Conservation (phyloP, 2,797 vertebrate species). For the Taenioides sp. region DNA sequence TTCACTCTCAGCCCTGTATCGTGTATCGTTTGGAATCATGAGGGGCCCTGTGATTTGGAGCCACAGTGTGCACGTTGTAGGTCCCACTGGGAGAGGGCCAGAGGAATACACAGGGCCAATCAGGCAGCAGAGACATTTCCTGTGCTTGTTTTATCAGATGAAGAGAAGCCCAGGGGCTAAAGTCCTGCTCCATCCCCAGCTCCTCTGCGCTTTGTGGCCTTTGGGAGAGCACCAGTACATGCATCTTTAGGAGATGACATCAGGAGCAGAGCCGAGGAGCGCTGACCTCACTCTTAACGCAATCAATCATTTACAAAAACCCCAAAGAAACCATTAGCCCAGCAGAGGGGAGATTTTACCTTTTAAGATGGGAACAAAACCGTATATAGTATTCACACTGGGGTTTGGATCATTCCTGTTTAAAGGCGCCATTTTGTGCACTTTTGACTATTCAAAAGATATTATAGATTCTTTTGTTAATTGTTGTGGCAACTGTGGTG, state of each 20-base stretch:
- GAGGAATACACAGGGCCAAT: constrained; percentile 73
- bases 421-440: no score
- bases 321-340: constrained; percentile 36
- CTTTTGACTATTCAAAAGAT: no score
- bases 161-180: constrained; percentile 68
- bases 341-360: constrained; percentile 50
- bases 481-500: no score
- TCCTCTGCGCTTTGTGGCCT: constrained; percentile 46
- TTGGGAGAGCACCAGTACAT: constrained; percentile 53
- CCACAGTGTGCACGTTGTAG: constrained; percentile 56
- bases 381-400: background rate
- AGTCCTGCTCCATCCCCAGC: constrained; percentile 50
- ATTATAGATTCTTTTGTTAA: no score
- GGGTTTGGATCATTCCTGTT: no score
- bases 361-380: constrained; percentile 50
- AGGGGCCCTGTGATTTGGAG: background rate
- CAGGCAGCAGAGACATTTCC: constrained; percentile 78
- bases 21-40: no score
- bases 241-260: constrained; percentile 71
- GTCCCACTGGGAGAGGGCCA: constrained; percentile 59
- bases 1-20: background rate
- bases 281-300: constrained; percentile 65
- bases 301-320: constrained; percentile 66
- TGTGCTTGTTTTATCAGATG: constrained; percentile 81
- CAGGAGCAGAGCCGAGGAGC: constrained; percentile 58